phyloP scores from a whole-genome alignment of 1,140 invertebrate species.

The Drosophila kohkoa region DNA sequence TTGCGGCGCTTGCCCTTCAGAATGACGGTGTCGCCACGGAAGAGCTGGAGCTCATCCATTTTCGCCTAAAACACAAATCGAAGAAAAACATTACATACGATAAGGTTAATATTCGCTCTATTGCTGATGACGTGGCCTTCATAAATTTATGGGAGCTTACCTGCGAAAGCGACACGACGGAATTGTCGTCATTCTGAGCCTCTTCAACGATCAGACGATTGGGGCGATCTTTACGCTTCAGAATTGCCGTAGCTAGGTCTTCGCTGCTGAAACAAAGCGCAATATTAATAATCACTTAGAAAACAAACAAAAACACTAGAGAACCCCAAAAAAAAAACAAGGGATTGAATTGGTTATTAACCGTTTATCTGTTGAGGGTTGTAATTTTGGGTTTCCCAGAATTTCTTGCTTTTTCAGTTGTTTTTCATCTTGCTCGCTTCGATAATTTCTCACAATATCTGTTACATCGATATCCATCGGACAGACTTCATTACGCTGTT shows the following conservation, averaged over 20 bases:
- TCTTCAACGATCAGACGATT: conserved; percentile 99
- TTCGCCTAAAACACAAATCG: conserved; percentile 86
- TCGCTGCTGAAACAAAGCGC: conserved; percentile 86
- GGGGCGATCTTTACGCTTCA: conserved; percentile 98
- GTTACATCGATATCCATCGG: conserved; percentile 45
- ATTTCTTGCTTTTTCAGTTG: conserved; percentile 27
- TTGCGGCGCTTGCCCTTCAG: conserved; percentile 98
- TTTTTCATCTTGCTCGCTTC: conserved; percentile 50
- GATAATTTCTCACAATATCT: conserved; percentile 54
- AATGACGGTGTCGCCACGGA: conserved; percentile 98
- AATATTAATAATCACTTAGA: neutral
- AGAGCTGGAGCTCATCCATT: conserved; percentile 99
- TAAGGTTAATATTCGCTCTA: neutral
- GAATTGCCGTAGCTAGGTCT: conserved; percentile 98
- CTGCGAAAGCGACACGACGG: conserved; percentile 97
- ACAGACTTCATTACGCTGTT: conserved; percentile 8
- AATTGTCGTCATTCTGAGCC: conserved; percentile 99
- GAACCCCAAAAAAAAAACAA: neutral
- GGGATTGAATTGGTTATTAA: too few species aligned
- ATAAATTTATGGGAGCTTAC: conserved; percentile 42
- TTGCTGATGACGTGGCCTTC: conserved; percentile 71
- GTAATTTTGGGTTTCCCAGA: conserved; percentile 17
- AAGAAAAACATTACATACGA: neutral
- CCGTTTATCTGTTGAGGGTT: conserved; percentile 57
- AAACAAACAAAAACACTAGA: neutral